A percentile compares a stretch with the other conserved stretches of the same genome.
Conservation (phyloP, 2,888 invertebrate species). For the Nowickia ferox region DNA sequence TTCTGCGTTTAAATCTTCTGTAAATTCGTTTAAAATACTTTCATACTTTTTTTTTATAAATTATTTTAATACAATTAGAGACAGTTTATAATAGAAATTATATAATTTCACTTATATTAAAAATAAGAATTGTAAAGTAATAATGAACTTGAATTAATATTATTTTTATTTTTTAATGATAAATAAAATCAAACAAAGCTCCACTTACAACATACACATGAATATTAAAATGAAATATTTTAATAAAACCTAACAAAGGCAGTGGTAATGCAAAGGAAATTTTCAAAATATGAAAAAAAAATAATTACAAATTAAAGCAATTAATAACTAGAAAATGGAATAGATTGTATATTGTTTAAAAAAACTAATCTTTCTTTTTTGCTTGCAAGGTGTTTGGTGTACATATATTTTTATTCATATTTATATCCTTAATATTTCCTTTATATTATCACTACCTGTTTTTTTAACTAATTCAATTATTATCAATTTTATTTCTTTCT, state of each 20-base stretch:
- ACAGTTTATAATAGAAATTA: not conserved
- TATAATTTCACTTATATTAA: slow-evolving; percentile 20
- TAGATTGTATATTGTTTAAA: not conserved
- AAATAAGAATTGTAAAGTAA: not conserved
- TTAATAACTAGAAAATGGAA: not conserved
- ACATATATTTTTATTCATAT: too few species aligned
- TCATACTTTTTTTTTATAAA: not conserved
- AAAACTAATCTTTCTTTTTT: slow-evolving; percentile 1
- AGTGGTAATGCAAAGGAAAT: not conserved
- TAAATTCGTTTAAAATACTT: slow-evolving; percentile 53
- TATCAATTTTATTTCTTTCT: slow-evolving; percentile 72
- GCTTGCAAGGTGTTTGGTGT: not conserved
- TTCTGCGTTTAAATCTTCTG: slow-evolving; percentile 33
- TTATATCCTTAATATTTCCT: not conserved
- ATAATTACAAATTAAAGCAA: not conserved
- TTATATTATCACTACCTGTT: not conserved
- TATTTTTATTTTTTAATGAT: slow-evolving; percentile 18
- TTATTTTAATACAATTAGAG: slow-evolving; percentile 7
- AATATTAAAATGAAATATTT: not conserved
- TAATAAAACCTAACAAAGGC: not conserved
- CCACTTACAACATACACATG: not conserved
- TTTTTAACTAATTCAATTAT: slow-evolving; percentile 28
- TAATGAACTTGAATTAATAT: not conserved
- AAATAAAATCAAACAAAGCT: slow-evolving; percentile 27
- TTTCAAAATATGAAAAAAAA: not conserved